Conservation (phyloP, 2,113 vertebrate genomes). For the Megaceryle torquata region DNA sequence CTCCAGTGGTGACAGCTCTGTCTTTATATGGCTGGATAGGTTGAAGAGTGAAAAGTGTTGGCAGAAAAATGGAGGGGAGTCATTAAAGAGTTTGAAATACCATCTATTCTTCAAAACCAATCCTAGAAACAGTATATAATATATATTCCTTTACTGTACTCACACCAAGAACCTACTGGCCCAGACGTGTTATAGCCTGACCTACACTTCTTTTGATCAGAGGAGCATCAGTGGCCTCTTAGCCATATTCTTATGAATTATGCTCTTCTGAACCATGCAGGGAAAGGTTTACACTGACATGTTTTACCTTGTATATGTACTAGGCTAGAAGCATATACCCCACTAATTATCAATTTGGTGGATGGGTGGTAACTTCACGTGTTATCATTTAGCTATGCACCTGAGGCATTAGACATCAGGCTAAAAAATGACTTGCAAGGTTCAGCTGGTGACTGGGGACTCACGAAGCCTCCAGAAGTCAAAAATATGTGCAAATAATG, state of each 20-base stretch:
- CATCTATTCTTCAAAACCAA: background rate
- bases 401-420: background rate
- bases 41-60: background rate
- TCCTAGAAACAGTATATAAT: background rate
- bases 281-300: background rate
- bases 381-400: rapidly evolving
- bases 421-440: background rate
- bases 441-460: background rate
- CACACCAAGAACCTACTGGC: background rate
- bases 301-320: background rate
- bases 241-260: background rate
- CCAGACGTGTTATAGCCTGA: background rate
- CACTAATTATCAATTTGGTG: background rate
- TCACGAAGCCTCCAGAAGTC: background rate
- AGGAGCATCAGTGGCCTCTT: background rate
- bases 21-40: background rate
- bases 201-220: background rate
- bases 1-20: background rate
- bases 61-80: background rate
- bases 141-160: background rate
- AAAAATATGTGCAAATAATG: background rate
- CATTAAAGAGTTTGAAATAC: background rate
- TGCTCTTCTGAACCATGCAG: background rate
- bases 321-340: background rate
- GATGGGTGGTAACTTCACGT: background rate